Base-by-base conservation (phyloP, 2,888 invertebrate species). In the Pteria penguin region DNA sequence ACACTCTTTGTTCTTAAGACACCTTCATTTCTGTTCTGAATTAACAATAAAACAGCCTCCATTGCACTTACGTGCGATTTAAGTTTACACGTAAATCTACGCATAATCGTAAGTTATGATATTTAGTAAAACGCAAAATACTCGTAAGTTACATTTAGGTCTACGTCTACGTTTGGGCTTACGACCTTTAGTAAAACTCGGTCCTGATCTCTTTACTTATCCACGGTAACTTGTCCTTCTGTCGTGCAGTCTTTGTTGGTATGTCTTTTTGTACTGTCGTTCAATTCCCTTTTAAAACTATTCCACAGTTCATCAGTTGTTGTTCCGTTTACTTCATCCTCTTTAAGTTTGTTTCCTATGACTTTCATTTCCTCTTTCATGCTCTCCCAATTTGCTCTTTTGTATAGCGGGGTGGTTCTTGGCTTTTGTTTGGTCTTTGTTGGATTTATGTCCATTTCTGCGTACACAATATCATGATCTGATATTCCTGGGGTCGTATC, bases 401-500 rank as follows among this genome's bases (percentile, higher is more conserved):
- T 72, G 36, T 79, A 79, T 14, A 71, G 29, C 1, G 65, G 58
- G n/a, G 76, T 74, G 4, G 61, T 60, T 32, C 76, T 36, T 8
- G 58, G 57, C 32, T 55, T 62, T 63, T 76, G 73, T 58, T 8
- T 36, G 22, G 2, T 14, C 24, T 31, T 70, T 11, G 2, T 11
- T 22, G 76, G 70, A n/a, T 11, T 65, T 0, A 58, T 60, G 24
- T 55, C 29, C 11, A 77, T 5, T 24, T 77, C 72, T 5, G 55
- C 5, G 45, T 36, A 77, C 0, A 61, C 72, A 22, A 75, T 62
- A 31, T 74, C 79, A 57, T 80, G 80, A 31, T 80, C 77, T n/a
- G 77, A 80, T 24, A 77, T 8, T 18, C 76, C 74, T 55, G 74
- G 69, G 45, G 18, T 45, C 11, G 18, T 18, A 24, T 72, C 58